phyloP scores from a whole-genome alignment of 2,888 invertebrate genomes.

The Caenorhabditis sp. region DNA sequence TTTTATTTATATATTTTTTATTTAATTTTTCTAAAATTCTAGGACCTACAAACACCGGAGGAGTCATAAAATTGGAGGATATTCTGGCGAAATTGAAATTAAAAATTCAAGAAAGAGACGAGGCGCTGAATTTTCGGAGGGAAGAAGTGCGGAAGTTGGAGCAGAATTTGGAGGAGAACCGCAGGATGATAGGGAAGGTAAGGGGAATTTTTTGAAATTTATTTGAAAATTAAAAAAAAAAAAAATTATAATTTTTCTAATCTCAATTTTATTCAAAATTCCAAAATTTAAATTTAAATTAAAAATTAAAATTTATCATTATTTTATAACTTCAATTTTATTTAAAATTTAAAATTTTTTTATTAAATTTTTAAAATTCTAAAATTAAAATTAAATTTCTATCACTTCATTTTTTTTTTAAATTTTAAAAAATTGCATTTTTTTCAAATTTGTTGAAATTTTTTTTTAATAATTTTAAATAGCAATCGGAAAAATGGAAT shows the following conservation, averaged over 20 bases:
- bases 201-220: background rate
- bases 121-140: slow-evolving; percentile 86
- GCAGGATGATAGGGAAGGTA: slow-evolving; percentile 81
- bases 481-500: too few species aligned
- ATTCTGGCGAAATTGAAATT: slow-evolving; percentile 70
- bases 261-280: background rate
- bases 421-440: background rate
- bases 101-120: slow-evolving; percentile 85
- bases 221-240: background rate
- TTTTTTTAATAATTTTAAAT: too few species aligned
- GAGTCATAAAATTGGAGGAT: slow-evolving; percentile 66
- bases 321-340: background rate
- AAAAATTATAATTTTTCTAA: background rate
- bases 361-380: too few species aligned
- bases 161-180: slow-evolving; percentile 84
- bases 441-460: background rate
- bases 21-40: background rate
- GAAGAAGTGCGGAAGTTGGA: slow-evolving; percentile 86
- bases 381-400: too few species aligned
- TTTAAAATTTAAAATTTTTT: background rate
- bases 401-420: too few species aligned
- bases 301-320: background rate
- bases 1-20: slow-evolving; percentile 6
- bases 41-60: slow-evolving; percentile 63
- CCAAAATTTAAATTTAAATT: background rate